A percentile compares a stretch with the other conserved stretches of the same genome.
Evolutionary conservation across 2,888 invertebrate species (phyloP).

Genomic region (Lasioglossum leucozonium): DNA sequence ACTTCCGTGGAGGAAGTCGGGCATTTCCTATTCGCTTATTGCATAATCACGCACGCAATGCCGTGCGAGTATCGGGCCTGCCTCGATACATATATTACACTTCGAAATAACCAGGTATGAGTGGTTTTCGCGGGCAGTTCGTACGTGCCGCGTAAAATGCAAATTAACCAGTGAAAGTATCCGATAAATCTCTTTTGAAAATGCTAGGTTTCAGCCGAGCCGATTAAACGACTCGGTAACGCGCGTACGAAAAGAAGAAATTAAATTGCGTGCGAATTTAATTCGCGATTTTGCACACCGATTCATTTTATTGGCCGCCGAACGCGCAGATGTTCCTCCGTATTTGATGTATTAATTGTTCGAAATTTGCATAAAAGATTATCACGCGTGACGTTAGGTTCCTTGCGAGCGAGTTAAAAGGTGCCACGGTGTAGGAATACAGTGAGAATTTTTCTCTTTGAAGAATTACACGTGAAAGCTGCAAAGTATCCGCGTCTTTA

Average conservation of each 20-base stretch:
- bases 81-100: slow-evolving; percentile 30
- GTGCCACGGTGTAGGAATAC: slow-evolving; percentile 18
- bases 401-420: not conserved
- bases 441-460: slow-evolving; percentile 28
- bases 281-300: not conserved
- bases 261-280: not conserved
- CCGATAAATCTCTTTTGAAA: not conserved
- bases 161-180: slow-evolving; percentile 25
- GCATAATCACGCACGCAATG: slow-evolving; percentile 70
- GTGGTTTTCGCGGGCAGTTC: slow-evolving; percentile 4
- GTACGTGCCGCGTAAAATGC: slow-evolving; percentile 17
- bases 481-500: slow-evolving; percentile 70
- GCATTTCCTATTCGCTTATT: slow-evolving; percentile 70
- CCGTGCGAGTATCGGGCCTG: slow-evolving; percentile 34
- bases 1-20: slow-evolving; percentile 69
- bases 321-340: too few species aligned
- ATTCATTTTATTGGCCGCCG: not conserved
- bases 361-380: not conserved
- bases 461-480: slow-evolving; percentile 66
- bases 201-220: not conserved
- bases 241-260: not conserved
- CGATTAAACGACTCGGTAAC: not conserved
- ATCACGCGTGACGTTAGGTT: not conserved
- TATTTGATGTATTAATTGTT: not conserved
- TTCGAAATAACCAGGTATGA: slow-evolving; percentile 35